Base-by-base conservation (phyloP, 1,140 invertebrate genomes). In the Drosophila parabipectinata region DNA sequence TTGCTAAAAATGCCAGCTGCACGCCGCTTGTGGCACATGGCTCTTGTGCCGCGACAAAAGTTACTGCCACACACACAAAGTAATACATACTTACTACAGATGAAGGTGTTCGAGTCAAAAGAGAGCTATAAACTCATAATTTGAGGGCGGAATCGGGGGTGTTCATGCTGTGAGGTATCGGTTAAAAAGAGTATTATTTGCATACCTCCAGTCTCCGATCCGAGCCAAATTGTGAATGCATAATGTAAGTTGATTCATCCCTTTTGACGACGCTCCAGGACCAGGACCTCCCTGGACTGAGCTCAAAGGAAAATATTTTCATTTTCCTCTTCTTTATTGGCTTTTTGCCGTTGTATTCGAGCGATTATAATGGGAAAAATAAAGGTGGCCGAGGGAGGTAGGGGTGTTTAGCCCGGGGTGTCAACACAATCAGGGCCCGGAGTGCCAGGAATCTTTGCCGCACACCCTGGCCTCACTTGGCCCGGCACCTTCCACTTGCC, bases 171-270 rank as follows among this genome's bases (percentile, higher is more conserved):
- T 30, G 32, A 30, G 45, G 57, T 32, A 51, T 62, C 47, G 30
- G 15, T 32, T 51, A 63, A 51, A 51, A 67, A 44, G 28, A 18
- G 63, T 53, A 26, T 45, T 67, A 67, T 67, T 64, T 67, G 60
- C 63, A 67, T 64, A 53, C 34, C 30, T 63, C 37, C 59, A n/a
- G 9, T 14, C 14, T 9, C 18, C 7, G 26, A 24, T 7, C 18
- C 26, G 12, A 64, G 52, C 15, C 47, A 68, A 68, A 68, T 66
- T 67, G 63, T 64, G 63, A 69, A 68, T 69, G 66, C 62, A 69
- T 68, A 68, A 68, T 68, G 66, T 45, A 47, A 47, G 24, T 15
- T 51, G 58, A 63, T 63, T 62, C 58, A 52, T 28, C 18, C 41
- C 39, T 30, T 66, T 66, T 66, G 62, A 64, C 28, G 48, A 28